phyloP scores from a whole-genome alignment of 2,888 invertebrate genomes.

The Tenthredo notha region DNA sequence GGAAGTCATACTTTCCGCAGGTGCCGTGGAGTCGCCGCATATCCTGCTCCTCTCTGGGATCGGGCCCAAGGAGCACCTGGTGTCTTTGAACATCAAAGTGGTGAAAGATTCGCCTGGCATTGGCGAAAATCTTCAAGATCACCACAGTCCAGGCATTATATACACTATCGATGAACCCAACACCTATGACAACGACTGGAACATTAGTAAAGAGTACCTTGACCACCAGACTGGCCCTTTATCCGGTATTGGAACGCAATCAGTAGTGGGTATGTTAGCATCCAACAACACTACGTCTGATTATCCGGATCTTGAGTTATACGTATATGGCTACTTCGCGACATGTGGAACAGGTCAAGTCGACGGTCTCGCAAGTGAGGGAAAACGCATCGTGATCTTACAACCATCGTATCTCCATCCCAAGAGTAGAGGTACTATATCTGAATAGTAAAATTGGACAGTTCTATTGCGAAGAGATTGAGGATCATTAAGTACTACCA shows the following conservation, averaged over 20 bases:
- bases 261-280: constrained; percentile 79
- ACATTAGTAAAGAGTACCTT: constrained; percentile 82
- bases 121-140: constrained; percentile 85
- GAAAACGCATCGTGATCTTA: constrained; percentile 63
- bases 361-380: constrained; percentile 72
- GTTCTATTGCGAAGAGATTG: not conserved
- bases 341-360: constrained; percentile 81
- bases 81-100: constrained; percentile 81
- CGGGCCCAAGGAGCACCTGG: constrained; percentile 82
- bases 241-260: constrained; percentile 80
- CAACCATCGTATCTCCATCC: constrained; percentile 82
- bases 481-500: not conserved
- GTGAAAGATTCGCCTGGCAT: constrained; percentile 84
- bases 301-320: constrained; percentile 84
- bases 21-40: constrained; percentile 85
- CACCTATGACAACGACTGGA: constrained; percentile 82
- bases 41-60: constrained; percentile 85
- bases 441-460: not conserved
- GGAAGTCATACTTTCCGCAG: constrained; percentile 82
- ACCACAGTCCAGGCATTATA: constrained; percentile 81
- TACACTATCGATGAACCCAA: constrained; percentile 80
- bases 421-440: constrained; percentile 81
- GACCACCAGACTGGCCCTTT: constrained; percentile 82
- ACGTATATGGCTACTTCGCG: constrained; percentile 83
- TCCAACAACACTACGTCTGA: constrained; percentile 82